Conservation (phyloP, 2,888 invertebrate species). For the Drosophila vallismaia region DNA sequence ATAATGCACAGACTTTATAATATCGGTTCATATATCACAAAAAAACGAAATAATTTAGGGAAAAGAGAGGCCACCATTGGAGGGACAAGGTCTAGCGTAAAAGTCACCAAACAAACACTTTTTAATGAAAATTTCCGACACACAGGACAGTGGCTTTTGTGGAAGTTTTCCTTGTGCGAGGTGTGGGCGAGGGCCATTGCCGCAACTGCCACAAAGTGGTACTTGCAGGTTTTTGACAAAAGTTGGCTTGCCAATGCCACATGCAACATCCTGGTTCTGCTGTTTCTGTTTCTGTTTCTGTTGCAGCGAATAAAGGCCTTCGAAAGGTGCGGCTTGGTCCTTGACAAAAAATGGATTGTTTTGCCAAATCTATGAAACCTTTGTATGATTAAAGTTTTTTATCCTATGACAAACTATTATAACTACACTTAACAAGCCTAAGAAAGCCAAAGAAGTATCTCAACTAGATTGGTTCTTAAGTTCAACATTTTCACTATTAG, state of each 20-base stretch:
- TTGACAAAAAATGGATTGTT: background rate
- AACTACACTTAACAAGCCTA: too few species aligned
- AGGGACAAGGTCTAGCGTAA: too few species aligned
- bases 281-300: conserved; percentile 7
- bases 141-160: conserved; percentile 52
- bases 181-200: conserved; percentile 15
- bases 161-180: conserved; percentile 28
- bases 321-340: conserved; percentile 47
- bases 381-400: too few species aligned
- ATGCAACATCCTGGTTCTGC: background rate
- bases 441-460: too few species aligned
- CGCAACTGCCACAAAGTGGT: conserved; percentile 72
- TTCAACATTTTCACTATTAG: too few species aligned
- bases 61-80: too few species aligned
- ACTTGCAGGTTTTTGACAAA: conserved; percentile 73
- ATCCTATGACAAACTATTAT: too few species aligned
- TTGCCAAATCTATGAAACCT: too few species aligned
- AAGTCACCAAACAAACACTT: conserved; percentile 72
- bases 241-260: conserved; percentile 48
- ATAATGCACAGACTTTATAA: too few species aligned
- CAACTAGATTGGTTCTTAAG: too few species aligned
- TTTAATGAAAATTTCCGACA: conserved; percentile 71
- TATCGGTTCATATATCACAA: too few species aligned
- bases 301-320: background rate
- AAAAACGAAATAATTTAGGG: too few species aligned